These are phyloP conservation scores for Rhadinocentrus ornatus DNA, from an alignment of 2,797 vertebrate species.

Conservation along the genomic window DNA sequence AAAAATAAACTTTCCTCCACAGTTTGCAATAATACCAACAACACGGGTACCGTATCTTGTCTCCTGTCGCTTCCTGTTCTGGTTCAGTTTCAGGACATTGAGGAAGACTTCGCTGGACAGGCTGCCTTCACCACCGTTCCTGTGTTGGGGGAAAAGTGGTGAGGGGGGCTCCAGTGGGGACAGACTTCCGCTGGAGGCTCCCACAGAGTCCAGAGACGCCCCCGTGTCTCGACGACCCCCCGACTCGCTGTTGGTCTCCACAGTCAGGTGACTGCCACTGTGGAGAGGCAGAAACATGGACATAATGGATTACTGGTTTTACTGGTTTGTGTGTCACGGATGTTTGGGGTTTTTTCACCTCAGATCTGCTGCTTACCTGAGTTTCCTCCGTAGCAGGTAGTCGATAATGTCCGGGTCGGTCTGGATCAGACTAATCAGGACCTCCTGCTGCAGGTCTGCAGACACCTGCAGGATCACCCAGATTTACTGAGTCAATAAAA, in stretches of 20 bases:
- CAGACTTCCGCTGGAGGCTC: constrained; percentile 78
- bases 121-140: constrained; percentile 59
- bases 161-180: constrained; percentile 75
- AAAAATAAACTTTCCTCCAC: too few species aligned
- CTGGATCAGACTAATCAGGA: constrained; percentile 93
- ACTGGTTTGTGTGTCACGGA: too few species aligned
- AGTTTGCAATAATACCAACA: not conserved
- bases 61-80: constrained; percentile 76
- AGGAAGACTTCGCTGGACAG: constrained; percentile 83
- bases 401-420: constrained; percentile 93
- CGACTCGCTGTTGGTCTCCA: constrained; percentile 53
- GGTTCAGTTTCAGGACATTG: constrained; percentile 80
- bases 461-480: constrained; percentile 82
- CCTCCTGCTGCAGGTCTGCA: constrained; percentile 86
- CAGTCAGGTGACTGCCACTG: constrained; percentile 67
- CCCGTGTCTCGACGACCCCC: constrained; percentile 74
- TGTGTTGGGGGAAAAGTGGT: constrained; percentile 70
- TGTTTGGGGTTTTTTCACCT: not conserved
- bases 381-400: constrained; percentile 90
- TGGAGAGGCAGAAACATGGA: not conserved
- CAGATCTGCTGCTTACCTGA: constrained; percentile 55
- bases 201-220: constrained; percentile 76
- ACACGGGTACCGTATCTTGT: constrained; percentile 53
- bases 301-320: not conserved
- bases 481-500: not conserved